Evolutionary conservation across 1,140 invertebrate genomes (phyloP).

Genomic region (Trachelipus rathkii): DNA sequence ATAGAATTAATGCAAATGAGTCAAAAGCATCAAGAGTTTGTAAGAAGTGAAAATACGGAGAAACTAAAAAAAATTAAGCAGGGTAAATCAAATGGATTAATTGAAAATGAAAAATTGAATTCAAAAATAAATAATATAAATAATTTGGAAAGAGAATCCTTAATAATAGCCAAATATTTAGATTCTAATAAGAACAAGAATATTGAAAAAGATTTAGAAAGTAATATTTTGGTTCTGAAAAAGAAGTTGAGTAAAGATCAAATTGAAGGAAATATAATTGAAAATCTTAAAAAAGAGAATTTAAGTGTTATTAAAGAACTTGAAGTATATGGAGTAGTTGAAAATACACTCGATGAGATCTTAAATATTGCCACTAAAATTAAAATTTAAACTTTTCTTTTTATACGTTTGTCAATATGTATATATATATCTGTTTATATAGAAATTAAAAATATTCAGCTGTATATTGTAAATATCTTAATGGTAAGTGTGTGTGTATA

Average conservation of each 20-base stretch:
- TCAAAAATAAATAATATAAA: not conserved
- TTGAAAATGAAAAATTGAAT: not conserved
- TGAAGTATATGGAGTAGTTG: not conserved
- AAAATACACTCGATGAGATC: not conserved
- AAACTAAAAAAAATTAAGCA: not conserved
- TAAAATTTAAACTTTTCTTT: not conserved
- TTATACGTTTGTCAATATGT: no score
- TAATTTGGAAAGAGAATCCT: not conserved
- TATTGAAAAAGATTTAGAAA: slow-evolving; percentile 2
- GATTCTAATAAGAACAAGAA: not conserved
- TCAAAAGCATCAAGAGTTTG: slow-evolving; percentile 19
- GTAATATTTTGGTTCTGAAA: not conserved
- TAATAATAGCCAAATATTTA: not conserved
- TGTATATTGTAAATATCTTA: no score
- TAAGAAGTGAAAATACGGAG: not conserved
- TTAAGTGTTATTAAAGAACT: not conserved
- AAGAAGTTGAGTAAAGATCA: not conserved
- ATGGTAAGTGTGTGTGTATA: no score
- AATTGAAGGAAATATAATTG: not conserved
- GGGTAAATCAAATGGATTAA: not conserved
- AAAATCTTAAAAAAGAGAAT: not conserved
- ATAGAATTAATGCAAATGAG: slow-evolving; percentile 25
- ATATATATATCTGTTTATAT: no score
- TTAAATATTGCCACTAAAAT: not conserved
- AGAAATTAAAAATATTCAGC: no score